Conservation (phyloP, 1,140 invertebrate species). For the Grapholita molesta region DNA sequence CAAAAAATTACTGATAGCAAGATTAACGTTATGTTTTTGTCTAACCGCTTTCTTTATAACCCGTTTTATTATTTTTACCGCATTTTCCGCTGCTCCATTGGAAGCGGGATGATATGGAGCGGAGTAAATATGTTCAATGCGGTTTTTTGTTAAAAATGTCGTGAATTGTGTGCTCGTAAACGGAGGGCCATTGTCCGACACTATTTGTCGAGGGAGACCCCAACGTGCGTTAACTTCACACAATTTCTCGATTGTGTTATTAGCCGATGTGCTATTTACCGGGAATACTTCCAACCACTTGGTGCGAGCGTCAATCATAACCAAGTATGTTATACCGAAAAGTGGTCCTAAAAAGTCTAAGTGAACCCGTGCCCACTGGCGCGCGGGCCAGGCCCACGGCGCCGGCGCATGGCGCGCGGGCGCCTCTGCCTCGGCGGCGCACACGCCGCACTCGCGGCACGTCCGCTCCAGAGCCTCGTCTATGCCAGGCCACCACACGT, state of each 20-base stretch:
- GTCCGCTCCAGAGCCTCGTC: slow-evolving; percentile 55
- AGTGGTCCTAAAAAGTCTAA: slow-evolving; percentile 3
- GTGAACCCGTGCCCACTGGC: not conserved
- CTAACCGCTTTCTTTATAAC: not conserved
- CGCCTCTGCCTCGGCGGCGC: not conserved
- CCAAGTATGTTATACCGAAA: not conserved
- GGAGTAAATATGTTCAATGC: no score
- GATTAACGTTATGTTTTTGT: not conserved
- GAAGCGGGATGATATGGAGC: no score
- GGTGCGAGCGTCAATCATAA: no score
- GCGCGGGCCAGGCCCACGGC: no score
- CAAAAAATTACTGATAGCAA: not conserved
- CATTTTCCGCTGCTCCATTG: not conserved
- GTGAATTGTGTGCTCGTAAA: no score
- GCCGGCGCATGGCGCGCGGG: not conserved
- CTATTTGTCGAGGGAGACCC: no score
- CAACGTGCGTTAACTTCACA: no score
- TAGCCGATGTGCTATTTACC: no score
- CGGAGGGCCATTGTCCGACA: no score
- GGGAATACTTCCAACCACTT: no score
- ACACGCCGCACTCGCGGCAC: not conserved
- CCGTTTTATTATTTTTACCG: not conserved
- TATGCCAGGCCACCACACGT: slow-evolving; percentile 68
- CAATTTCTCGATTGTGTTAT: no score
- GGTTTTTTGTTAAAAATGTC: no score